Percentiles rank a stretch among this genome's conserved stretches.
These are phyloP conservation scores for Calliscelio sp. DNA, from an alignment of 2,888 invertebrate species.

Conservation along the genomic window DNA sequence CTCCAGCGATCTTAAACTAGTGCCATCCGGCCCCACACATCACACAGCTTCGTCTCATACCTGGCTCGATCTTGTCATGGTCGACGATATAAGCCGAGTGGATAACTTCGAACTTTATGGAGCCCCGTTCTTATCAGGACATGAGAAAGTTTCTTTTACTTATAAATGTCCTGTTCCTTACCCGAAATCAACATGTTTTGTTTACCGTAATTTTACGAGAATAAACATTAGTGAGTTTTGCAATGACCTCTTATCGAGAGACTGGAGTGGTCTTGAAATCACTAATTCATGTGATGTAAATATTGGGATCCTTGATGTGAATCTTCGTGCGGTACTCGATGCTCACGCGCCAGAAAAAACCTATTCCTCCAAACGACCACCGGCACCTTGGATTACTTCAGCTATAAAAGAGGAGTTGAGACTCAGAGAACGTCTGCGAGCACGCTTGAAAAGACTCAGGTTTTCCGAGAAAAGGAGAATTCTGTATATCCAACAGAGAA, in stretches of 20 bases:
- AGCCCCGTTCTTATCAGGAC: constrained; percentile 5
- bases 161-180: neutral
- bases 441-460: constrained; percentile 3
- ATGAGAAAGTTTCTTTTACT: constrained; percentile 8
- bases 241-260: neutral
- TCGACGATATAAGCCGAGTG: too few species aligned
- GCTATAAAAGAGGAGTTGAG: neutral
- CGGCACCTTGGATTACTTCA: constrained; percentile 6
- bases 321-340: neutral
- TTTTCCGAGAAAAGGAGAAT: too few species aligned
- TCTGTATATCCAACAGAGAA: too few species aligned
- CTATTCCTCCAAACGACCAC: neutral
- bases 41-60: neutral
- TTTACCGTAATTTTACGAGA: neutral
- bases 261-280: neutral
- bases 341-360: neutral
- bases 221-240: neutral
- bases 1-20: too few species aligned
- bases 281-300: neutral
- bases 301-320: neutral
- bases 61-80: neutral
- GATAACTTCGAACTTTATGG: constrained; percentile 3
- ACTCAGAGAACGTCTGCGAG: neutral
- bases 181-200: neutral
- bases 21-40: constrained; percentile 11